These are phyloP conservation scores for Dreissena polymorpha DNA, from an alignment of 1,140 invertebrate genomes.

Conservation along the genomic window DNA sequence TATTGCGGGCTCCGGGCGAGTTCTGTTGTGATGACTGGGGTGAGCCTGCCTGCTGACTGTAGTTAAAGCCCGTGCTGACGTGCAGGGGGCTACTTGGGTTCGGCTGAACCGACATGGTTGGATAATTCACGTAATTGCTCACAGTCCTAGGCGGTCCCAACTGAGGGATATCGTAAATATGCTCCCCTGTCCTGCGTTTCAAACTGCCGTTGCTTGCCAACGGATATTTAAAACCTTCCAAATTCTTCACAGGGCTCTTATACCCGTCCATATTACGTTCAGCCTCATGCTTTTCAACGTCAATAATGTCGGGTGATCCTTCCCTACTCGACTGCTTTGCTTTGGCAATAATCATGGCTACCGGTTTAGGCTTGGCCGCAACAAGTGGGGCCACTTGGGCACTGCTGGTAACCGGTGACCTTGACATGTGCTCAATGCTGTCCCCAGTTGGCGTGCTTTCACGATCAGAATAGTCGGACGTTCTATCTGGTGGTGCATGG, in stretches of 20 bases:
- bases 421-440: constrained; percentile 42
- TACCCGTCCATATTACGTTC: constrained; percentile 68
- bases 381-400: constrained; percentile 89
- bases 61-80: constrained; percentile 60
- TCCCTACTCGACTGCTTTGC: constrained; percentile 75
- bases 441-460: constrained; percentile 69
- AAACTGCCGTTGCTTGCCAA: constrained; percentile 49
- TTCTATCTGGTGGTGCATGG: constrained; percentile 79
- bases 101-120: constrained; percentile 51
- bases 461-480: constrained; percentile 57
- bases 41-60: constrained; percentile 47
- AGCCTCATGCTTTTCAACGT: constrained; percentile 68
- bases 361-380: constrained; percentile 86
- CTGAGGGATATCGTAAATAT: constrained; percentile 74
- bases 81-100: constrained; percentile 57
- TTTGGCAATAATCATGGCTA: constrained; percentile 90
- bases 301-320: constrained; percentile 68
- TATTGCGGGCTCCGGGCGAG: constrained; percentile 66
- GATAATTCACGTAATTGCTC: constrained; percentile 57
- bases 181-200: constrained; percentile 64
- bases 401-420: constrained; percentile 47
- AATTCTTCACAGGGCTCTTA: constrained; percentile 57
- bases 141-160: constrained; percentile 57
- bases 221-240: constrained; percentile 46
- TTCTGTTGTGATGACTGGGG: constrained; percentile 59